phyloP scores from a whole-genome alignment of 2,888 invertebrate species.

The Dioctria linearis region DNA sequence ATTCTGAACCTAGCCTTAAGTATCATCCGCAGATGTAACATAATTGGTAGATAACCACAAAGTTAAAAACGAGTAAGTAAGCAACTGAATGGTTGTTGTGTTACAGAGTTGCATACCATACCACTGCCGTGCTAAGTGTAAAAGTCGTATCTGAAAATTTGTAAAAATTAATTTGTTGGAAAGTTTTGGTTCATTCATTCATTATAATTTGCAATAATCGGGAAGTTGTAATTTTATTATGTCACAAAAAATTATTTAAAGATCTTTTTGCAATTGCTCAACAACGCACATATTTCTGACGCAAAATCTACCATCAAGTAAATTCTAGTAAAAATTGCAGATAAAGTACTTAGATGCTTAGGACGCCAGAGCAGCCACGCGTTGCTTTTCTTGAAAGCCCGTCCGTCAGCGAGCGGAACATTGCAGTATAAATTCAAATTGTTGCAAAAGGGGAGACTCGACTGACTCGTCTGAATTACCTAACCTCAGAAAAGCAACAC shows the following conservation, averaged over 20 bases:
- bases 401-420: constrained; percentile 12
- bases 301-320: too few species aligned
- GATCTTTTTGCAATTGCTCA: too few species aligned
- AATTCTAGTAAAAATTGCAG: too few species aligned
- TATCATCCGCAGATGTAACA: constrained; percentile 12
- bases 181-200: too few species aligned
- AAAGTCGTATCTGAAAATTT: too few species aligned
- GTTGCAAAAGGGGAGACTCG: constrained; percentile 34
- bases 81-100: background rate
- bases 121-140: too few species aligned
- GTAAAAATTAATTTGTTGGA: too few species aligned
- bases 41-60: constrained; percentile 35
- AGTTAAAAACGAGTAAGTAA: background rate
- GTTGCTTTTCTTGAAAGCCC: background rate
- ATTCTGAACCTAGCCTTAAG: constrained; percentile 24
- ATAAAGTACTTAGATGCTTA: too few species aligned
- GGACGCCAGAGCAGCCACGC: background rate
- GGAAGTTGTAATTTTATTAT: too few species aligned
- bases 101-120: constrained; percentile 16
- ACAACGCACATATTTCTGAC: too few species aligned
- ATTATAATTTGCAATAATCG: too few species aligned
- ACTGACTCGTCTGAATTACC: constrained; percentile 24
- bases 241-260: too few species aligned
- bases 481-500: constrained; percentile 15
- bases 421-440: constrained; percentile 32